These are phyloP conservation scores for Atrina japonica DNA, from an alignment of 2,888 invertebrate genomes.

Conservation along the genomic window DNA sequence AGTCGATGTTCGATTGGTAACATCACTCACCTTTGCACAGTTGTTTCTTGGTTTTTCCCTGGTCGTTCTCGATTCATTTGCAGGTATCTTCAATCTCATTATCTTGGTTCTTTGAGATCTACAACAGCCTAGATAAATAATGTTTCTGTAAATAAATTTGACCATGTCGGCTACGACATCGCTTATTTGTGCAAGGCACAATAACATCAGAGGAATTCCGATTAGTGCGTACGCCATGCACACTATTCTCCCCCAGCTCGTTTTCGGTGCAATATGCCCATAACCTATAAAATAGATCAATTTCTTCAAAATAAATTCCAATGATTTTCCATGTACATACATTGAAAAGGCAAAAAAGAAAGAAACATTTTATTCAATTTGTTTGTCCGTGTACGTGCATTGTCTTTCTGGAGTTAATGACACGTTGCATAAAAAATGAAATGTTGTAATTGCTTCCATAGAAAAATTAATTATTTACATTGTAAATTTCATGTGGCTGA, in stretches of 20 bases:
- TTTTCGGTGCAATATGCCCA: constrained; percentile 80
- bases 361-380: too few relatives aligned
- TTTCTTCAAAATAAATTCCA: too few relatives aligned
- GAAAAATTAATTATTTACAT: too few relatives aligned
- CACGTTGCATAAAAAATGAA: too few relatives aligned
- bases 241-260: constrained; percentile 79
- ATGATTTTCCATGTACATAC: too few relatives aligned
- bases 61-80: constrained; percentile 55
- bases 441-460: too few relatives aligned
- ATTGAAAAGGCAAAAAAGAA: too few relatives aligned
- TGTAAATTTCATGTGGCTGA: too few relatives aligned
- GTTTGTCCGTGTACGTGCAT: too few relatives aligned
- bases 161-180: constrained; percentile 82
- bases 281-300: constrained; percentile 71
- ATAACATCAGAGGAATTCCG: constrained; percentile 83
- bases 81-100: constrained; percentile 58
- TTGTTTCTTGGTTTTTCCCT: constrained; percentile 61
- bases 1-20: too few relatives aligned
- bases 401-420: too few relatives aligned
- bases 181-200: constrained; percentile 83
- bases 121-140: constrained; percentile 79
- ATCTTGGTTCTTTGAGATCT: constrained; percentile 61
- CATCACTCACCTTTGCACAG: constrained; percentile 42
- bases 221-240: constrained; percentile 80
- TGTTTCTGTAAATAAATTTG: constrained; percentile 81